These are phyloP conservation scores for Andrena bicolor DNA, from an alignment of 2,888 invertebrate genomes.

Conservation along the genomic window DNA sequence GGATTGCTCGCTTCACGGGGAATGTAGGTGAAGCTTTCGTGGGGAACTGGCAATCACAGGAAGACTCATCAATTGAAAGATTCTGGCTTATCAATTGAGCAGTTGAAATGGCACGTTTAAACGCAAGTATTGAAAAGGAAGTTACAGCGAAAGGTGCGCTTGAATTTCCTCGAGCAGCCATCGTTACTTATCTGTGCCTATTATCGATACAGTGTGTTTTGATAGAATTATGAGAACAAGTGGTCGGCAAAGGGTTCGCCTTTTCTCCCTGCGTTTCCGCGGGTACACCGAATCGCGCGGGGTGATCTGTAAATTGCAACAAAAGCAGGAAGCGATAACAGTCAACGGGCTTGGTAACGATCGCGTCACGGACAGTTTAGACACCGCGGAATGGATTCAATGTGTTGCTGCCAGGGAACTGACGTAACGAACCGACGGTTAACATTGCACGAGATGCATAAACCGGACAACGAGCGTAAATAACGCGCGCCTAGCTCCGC, in stretches of 20 bases:
- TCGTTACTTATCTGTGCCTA: too few species aligned
- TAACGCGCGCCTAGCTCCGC: constrained; percentile 21
- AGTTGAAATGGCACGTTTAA: too few species aligned
- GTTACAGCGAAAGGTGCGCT: too few species aligned
- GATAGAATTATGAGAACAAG: too few species aligned
- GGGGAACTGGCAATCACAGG: not conserved
- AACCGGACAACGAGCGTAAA: constrained; percentile 31
- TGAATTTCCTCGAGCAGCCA: too few species aligned
- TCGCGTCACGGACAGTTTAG: constrained; percentile 47
- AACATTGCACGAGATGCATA: constrained; percentile 49
- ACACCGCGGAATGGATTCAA: constrained; percentile 36
- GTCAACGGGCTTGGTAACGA: constrained; percentile 37
- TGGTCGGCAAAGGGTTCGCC: not conserved
- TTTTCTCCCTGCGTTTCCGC: not conserved
- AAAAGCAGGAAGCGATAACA: constrained; percentile 60
- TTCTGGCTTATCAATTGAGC: too few species aligned
- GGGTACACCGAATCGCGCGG: constrained; percentile 10
- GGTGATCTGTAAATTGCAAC: constrained; percentile 49
- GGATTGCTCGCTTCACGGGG: not conserved
- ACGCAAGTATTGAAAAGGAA: too few species aligned
- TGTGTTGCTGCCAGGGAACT: constrained; percentile 7
- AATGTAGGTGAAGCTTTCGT: constrained; percentile 1
- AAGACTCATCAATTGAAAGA: too few species aligned
- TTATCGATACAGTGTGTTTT: too few species aligned
- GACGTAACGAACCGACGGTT: constrained; percentile 30